phyloP scores from a whole-genome alignment of 2,888 invertebrate species.

The Siphlonurus alternatus region DNA sequence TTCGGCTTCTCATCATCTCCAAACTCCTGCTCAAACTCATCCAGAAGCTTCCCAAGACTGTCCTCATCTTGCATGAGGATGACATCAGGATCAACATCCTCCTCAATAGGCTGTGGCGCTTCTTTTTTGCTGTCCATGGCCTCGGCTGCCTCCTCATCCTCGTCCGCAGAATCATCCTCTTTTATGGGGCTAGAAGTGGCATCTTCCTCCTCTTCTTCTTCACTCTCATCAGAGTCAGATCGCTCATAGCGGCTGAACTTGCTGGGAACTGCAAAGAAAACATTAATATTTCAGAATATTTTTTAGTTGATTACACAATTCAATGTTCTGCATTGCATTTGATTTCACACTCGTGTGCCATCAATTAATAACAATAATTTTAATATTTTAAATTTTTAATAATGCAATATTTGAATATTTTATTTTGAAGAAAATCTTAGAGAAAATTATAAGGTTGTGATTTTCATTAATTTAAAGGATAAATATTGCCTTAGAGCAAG shows the following conservation, averaged over 20 bases:
- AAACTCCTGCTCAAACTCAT: slow-evolving; percentile 32
- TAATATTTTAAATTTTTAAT: too few relatives aligned
- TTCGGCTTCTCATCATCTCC: background rate
- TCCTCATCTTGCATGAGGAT: slow-evolving; percentile 22
- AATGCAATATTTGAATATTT: too few relatives aligned
- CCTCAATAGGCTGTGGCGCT: slow-evolving; percentile 8
- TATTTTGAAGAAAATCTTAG: too few relatives aligned
- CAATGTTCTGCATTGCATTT: too few relatives aligned
- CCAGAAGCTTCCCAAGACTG: slow-evolving; percentile 34
- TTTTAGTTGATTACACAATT: background rate
- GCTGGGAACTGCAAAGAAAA: slow-evolving; percentile 19
- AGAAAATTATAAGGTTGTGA: too few relatives aligned
- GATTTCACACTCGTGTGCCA: too few relatives aligned
- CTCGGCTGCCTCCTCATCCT: slow-evolving; percentile 21
- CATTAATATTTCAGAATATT: slow-evolving; percentile 3
- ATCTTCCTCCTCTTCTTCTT: slow-evolving; percentile 13
- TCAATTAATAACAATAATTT: too few relatives aligned
- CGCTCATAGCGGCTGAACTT: slow-evolving; percentile 34
- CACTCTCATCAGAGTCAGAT: slow-evolving; percentile 26
- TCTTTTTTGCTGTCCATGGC: slow-evolving; percentile 23
- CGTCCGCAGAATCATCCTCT: slow-evolving; percentile 20
- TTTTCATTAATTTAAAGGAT: too few relatives aligned
- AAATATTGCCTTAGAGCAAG: too few relatives aligned
- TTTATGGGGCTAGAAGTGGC: slow-evolving; percentile 1
- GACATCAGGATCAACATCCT: slow-evolving; percentile 10